phyloP scores from a whole-genome alignment of 2,113 vertebrate genomes.

The Martes martes region DNA sequence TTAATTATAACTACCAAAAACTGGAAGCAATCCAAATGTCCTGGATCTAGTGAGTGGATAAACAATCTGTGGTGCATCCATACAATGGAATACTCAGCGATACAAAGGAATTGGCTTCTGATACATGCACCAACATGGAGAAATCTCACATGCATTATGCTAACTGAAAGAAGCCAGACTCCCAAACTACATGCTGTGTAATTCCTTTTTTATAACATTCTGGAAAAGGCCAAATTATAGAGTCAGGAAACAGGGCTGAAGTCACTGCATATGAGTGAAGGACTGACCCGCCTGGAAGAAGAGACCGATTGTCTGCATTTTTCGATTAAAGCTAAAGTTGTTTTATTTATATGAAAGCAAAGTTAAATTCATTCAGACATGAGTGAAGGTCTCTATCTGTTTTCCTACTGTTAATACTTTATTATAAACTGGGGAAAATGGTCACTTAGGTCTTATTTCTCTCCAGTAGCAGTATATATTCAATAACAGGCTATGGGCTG shows the following conservation, averaged over 20 bases:
- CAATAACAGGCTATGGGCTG: not conserved
- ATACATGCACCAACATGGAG: not conserved
- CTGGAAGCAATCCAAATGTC: not conserved
- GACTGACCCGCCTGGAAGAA: not conserved
- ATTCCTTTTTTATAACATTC: not conserved
- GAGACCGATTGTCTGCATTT: not conserved
- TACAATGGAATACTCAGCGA: not conserved
- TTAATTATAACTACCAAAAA: not conserved
- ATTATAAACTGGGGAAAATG: not conserved
- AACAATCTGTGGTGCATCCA: not conserved
- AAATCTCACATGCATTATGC: not conserved
- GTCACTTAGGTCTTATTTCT: not conserved
- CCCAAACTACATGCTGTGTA: not conserved
- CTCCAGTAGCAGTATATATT: not conserved
- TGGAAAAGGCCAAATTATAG: not conserved
- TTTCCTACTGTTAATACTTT: not conserved
- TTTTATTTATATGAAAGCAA: not conserved
- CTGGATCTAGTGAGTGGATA: not conserved
- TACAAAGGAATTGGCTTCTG: not conserved
- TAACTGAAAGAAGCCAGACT: not conserved
- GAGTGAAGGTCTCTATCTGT: not conserved
- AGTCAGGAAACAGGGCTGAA: not conserved
- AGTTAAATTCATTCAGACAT: constrained; percentile 15
- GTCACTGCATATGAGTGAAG: not conserved
- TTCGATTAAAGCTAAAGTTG: not conserved